Evolutionary conservation across 2,888 invertebrate genomes (phyloP), one percentile per base, ranked within the genome.

Genomic region (Pogonocherus hispidulus): DNA sequence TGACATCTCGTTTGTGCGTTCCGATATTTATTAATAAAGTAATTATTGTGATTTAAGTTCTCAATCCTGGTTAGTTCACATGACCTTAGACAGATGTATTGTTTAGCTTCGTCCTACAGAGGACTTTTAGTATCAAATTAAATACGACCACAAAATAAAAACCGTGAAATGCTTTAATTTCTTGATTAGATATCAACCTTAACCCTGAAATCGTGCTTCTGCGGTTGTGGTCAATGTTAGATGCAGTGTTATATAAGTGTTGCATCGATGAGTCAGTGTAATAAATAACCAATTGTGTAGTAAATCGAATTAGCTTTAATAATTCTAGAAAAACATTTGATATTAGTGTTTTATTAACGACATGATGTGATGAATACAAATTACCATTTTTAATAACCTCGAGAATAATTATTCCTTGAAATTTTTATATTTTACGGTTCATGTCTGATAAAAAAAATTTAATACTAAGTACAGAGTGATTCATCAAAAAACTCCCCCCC

Each of bases 111-210:
- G 32, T 32, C 32, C 32, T 32, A 8, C 32, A 32, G 32, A 8
- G 32, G 32, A 32, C 32, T 1, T 32, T 22, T 20, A 49, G n/a
- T 20, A 22, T 5, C 20, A 2, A 49, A 49, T 49, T 49, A 51
- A 51, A 51, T n/a, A 14, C 16, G 14, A 51, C 49, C 49, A n/a
- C 23, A 51, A 51, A 14, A 23, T 23, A 23, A 51, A 23, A 23
- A 14, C 49, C 5, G 9, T 51, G 49, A 11, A 11, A n/a, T 16
- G 2, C 11, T 23, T 14, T 22, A n/a, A 47, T 47, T 20, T 49
- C n/a, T 22, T 3, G 19, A 22, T n/a, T 19, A 22, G 3, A 9
- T 20, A 23, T 23, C n/a, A 14, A 22, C 23, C 23, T 22, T 22
- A 9, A 22, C 49, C 49, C 4, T 49, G 11, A 49, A 20, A n/a